Conservation (phyloP, 2,113 vertebrate species). For the Coregonus clupeaformis region DNA sequence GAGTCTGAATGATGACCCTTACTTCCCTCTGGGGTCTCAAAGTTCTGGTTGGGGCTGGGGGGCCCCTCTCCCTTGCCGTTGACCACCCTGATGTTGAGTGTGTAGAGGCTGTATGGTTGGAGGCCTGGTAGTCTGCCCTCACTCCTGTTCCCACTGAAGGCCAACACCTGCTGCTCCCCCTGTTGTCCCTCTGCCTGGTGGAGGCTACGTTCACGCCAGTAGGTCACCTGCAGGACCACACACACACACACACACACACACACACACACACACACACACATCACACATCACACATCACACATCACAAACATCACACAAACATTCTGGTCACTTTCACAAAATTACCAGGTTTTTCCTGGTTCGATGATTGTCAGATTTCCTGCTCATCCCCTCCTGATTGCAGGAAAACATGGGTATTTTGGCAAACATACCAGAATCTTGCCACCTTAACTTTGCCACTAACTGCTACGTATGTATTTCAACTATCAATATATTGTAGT, state of each 20-base stretch:
- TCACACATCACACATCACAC: background rate
- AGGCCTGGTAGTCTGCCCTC: constrained; percentile 86
- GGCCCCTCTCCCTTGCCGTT: constrained; percentile 94
- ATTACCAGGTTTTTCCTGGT: no score
- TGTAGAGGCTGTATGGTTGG: constrained; percentile 87
- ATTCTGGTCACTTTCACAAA: background rate
- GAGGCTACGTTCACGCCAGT: constrained; percentile 79
- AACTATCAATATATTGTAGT: no score
- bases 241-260: no score
- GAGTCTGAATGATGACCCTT: constrained; percentile 24
- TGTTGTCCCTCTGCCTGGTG: constrained; percentile 69
- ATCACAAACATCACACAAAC: background rate
- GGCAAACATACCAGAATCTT: no score
- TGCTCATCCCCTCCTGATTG: no score
- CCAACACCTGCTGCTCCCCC: constrained; percentile 79
- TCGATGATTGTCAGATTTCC: no score
- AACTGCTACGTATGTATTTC: no score
- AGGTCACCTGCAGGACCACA: constrained; percentile 79
- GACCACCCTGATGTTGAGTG: constrained; percentile 82
- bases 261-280: no score
- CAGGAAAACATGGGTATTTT: no score
- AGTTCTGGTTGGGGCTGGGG: constrained; percentile 75
- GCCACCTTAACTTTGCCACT: no score
- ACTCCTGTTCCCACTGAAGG: constrained; percentile 84
- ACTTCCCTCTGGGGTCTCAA: constrained; percentile 95